phyloP scores from a whole-genome alignment of 1,140 invertebrate species.

The Helicoverpa armigera region DNA sequence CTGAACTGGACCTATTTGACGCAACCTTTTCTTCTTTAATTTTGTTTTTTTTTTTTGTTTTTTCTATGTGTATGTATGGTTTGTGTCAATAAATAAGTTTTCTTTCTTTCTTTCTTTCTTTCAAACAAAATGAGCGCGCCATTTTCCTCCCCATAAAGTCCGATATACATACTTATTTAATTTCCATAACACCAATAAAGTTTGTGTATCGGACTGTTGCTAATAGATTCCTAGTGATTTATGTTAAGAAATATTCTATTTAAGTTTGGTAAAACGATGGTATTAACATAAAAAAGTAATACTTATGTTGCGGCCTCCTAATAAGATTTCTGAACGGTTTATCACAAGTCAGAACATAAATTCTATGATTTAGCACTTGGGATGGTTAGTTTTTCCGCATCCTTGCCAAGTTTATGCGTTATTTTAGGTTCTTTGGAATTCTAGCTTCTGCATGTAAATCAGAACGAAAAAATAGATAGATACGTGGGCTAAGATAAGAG shows the following conservation, averaged over 20 bases:
- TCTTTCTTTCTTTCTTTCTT: too few species aligned
- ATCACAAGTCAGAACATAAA: slow-evolving; percentile 6
- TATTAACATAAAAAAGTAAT: slow-evolving; percentile 41
- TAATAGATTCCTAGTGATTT: slow-evolving; percentile 34
- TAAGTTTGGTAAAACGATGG: neutral
- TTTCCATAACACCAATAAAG: neutral
- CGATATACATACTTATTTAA: neutral
- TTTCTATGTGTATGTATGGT: too few species aligned
- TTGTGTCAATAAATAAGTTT: too few species aligned
- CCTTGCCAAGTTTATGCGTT: too few species aligned
- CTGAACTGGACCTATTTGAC: too few species aligned
- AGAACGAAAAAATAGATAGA: too few species aligned
- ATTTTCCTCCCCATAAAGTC: neutral
- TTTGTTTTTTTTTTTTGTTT: too few species aligned
- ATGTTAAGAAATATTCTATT: slow-evolving; percentile 36
- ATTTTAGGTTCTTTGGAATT: too few species aligned
- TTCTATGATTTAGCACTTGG: slow-evolving; percentile 22
- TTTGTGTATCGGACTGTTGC: neutral
- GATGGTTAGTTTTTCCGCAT: neutral
- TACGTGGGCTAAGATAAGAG: too few species aligned
- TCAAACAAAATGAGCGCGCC: neutral
- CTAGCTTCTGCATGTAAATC: too few species aligned
- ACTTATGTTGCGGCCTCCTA: neutral
- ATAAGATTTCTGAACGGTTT: slow-evolving; percentile 27
- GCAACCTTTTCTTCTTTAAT: too few species aligned